These are phyloP conservation scores for Drosophila bifasciata DNA, from an alignment of 1,140 invertebrate genomes.

Conservation along the genomic window DNA sequence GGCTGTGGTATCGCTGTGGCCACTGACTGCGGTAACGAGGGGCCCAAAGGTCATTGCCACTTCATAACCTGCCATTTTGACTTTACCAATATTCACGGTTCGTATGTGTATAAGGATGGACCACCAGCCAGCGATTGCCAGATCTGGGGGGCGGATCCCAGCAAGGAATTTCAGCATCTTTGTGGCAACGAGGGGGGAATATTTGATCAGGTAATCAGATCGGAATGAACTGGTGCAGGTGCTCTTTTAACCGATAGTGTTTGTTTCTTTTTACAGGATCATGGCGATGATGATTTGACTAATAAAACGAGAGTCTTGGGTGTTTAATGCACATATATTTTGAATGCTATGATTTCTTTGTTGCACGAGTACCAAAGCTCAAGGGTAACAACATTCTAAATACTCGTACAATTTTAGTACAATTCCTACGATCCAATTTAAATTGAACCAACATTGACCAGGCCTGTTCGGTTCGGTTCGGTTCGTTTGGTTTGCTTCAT, in stretches of 20 bases:
- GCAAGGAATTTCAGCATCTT: conserved; percentile 12
- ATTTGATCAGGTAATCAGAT: conserved; percentile 18
- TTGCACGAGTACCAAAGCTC: conserved; percentile 11
- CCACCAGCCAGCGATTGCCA: conserved; percentile 24
- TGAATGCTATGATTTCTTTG: conserved; percentile 18
- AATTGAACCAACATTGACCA: conserved; percentile 27
- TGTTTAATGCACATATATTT: conserved; percentile 43
- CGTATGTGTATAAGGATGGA: conserved; percentile 36
- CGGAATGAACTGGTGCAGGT: no score
- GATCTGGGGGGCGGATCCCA: conserved; percentile 20
- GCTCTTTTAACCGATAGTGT: neutral
- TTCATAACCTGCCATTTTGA: conserved; percentile 59
- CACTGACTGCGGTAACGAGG: conserved; percentile 5
- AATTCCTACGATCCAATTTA: conserved; percentile 43
- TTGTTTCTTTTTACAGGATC: neutral
- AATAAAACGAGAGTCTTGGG: neutral
- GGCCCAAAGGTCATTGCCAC: conserved; percentile 9
- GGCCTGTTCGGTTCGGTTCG: conserved; percentile 18
- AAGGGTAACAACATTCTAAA: conserved; percentile 32
- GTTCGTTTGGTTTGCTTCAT: neutral
- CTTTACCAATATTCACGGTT: conserved; percentile 23
- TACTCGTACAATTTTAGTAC: conserved; percentile 43
- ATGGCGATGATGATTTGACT: neutral
- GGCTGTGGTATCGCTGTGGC: conserved; percentile 44
- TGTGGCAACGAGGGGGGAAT: conserved; percentile 45